phyloP scores from a whole-genome alignment of 2,113 vertebrate genomes.

The Boleophthalmus pectinirostris region DNA sequence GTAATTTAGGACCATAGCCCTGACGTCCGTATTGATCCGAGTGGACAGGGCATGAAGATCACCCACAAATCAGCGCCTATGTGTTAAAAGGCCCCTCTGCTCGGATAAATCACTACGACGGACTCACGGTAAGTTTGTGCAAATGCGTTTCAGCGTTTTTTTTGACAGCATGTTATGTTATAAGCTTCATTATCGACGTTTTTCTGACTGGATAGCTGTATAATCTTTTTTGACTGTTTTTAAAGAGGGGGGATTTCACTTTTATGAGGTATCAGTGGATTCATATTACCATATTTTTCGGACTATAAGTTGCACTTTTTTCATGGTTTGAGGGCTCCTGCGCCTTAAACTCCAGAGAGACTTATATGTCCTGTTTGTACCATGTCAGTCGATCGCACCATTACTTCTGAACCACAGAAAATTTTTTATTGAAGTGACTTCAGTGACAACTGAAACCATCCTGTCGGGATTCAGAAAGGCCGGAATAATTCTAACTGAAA shows the following conservation, averaged over 20 bases:
- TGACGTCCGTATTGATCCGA: slow-evolving; percentile 66
- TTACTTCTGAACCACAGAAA: too few relatives aligned
- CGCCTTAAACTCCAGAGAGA: too few relatives aligned
- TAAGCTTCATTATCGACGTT: slow-evolving; percentile 14
- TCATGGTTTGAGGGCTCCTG: too few relatives aligned
- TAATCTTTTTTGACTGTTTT: not conserved
- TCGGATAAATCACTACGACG: slow-evolving; percentile 53
- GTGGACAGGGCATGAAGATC: slow-evolving; percentile 68
- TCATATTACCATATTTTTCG: too few relatives aligned
- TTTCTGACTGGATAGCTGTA: not conserved
- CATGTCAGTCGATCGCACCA: too few relatives aligned
- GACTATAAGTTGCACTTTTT: too few relatives aligned
- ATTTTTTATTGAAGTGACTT: too few relatives aligned
- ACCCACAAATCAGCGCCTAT: slow-evolving; percentile 66
- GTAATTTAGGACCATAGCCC: slow-evolving; percentile 67
- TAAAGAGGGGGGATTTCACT: not conserved
- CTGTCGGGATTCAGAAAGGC: too few relatives aligned
- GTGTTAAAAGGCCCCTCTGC: slow-evolving; percentile 56
- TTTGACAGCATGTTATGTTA: slow-evolving; percentile 33
- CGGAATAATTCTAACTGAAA: too few relatives aligned
- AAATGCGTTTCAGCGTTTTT: slow-evolving; percentile 13
- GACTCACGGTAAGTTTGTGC: slow-evolving; percentile 18
- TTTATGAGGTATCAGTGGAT: too few relatives aligned
- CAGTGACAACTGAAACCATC: too few relatives aligned
- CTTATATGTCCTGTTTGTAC: too few relatives aligned